Conservation (phyloP, 2,888 invertebrate genomes). For the Tachina grossa region DNA sequence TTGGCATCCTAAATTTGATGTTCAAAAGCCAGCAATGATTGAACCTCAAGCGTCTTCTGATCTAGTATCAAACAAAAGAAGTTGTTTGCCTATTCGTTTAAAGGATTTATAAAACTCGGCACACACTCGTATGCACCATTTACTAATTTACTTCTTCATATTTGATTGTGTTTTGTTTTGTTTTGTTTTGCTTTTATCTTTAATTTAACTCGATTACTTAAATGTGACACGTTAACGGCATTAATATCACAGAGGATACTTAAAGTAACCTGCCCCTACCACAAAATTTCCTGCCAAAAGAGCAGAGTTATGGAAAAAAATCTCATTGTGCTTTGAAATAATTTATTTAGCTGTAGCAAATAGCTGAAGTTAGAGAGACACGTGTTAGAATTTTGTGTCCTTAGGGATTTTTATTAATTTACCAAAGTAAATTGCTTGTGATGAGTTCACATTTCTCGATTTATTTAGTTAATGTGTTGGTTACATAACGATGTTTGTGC, state of each 20-base stretch:
- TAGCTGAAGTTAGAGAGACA: neutral
- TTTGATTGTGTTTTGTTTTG: constrained; percentile 9
- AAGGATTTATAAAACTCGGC: neutral
- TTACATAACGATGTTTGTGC: constrained; percentile 21
- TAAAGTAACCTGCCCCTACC: neutral
- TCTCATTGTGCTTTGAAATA: constrained; percentile 21
- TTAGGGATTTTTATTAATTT: constrained; percentile 15
- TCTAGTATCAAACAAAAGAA: no score
- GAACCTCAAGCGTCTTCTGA: neutral
- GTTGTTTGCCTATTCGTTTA: neutral
- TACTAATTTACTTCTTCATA: neutral
- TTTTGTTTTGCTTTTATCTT: constrained; percentile 7
- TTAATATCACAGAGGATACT: neutral
- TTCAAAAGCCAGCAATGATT: no score
- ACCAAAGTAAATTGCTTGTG: neutral
- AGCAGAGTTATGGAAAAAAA: neutral
- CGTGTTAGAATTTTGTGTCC: constrained; percentile 15
- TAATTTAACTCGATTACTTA: constrained; percentile 23
- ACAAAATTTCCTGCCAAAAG: neutral
- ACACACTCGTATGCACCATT: neutral
- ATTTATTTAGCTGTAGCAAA: constrained; percentile 34
- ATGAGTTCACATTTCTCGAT: constrained; percentile 22
- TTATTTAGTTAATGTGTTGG: neutral
- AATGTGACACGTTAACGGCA: neutral
- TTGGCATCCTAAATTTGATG: no score